Evolutionary conservation across 2,797 vertebrate species (phyloP).

Genomic region (Falco berigora): DNA sequence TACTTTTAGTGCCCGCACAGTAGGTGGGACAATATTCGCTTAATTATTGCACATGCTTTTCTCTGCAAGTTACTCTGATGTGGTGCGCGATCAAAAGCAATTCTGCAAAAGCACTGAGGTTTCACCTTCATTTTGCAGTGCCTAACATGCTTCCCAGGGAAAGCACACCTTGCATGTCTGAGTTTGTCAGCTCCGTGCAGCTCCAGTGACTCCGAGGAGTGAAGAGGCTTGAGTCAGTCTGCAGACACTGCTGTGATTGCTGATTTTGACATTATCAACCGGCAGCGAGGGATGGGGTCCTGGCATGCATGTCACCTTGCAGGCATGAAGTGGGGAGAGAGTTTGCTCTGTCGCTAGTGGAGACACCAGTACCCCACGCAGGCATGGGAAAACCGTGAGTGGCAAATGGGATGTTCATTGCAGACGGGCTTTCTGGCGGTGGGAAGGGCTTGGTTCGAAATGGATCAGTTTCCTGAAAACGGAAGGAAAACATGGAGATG

Average conservation of each 20-base stretch:
- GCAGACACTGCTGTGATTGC: not conserved
- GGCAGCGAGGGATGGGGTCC: not conserved
- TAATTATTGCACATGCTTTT: not conserved
- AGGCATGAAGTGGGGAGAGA: not conserved
- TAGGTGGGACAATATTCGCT: not conserved
- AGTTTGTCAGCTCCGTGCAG: not conserved
- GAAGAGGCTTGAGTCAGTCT: not conserved
- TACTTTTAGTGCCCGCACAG: not conserved
- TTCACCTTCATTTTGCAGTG: not conserved
- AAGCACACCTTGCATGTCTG: not conserved
- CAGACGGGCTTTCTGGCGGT: not conserved
- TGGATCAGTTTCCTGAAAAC: not conserved
- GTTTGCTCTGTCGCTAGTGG: not conserved
- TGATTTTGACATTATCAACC: not conserved
- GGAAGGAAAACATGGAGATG: not conserved
- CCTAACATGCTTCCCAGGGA: not conserved
- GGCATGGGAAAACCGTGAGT: not conserved
- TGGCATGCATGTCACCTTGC: rapidly evolving
- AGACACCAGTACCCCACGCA: not conserved
- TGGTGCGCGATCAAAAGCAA: not conserved
- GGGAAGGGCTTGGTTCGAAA: not conserved
- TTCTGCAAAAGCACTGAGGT: not conserved
- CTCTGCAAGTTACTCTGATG: not conserved
- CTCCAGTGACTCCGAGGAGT: not conserved
- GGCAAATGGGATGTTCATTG: not conserved